phyloP scores from a whole-genome alignment of 1,140 invertebrate species.

The Rhagoletis zephyria region DNA sequence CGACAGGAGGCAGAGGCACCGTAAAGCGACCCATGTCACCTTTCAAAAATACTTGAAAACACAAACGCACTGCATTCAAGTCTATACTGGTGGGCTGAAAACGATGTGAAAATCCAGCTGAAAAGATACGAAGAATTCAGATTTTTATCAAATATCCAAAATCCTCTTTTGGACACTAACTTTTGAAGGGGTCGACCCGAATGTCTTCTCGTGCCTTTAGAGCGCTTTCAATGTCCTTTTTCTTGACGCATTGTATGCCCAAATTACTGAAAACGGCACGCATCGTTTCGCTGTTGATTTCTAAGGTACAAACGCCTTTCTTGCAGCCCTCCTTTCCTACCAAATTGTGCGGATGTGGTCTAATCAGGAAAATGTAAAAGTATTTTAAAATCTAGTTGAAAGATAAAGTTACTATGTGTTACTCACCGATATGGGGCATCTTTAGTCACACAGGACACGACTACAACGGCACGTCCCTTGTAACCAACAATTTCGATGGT shows the following conservation, averaged over 20 bases:
- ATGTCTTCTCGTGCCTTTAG: conserved; percentile 87
- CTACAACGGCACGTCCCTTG: conserved; percentile 85
- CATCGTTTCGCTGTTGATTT: conserved; percentile 85
- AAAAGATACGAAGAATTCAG: conserved; percentile 61
- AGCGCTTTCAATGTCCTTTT: conserved; percentile 91
- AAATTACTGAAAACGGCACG: conserved; percentile 89
- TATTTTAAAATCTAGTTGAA: not conserved
- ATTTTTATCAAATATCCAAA: not conserved
- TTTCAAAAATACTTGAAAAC: conserved; percentile 95
- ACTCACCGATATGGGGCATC: conserved; percentile 84
- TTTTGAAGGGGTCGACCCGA: conserved; percentile 93
- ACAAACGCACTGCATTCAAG: conserved; percentile 92
- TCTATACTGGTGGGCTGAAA: conserved; percentile 90
- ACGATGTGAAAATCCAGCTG: conserved; percentile 91
- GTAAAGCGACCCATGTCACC: conserved; percentile 85
- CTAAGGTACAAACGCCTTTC: conserved; percentile 91
- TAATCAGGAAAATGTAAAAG: conserved; percentile 63
- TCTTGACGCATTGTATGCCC: conserved; percentile 97
- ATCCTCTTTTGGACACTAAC: conserved; percentile 76
- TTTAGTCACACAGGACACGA: conserved; percentile 93
- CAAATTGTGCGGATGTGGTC: conserved; percentile 94
- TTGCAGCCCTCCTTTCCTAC: conserved; percentile 94
- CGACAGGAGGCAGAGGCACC: conserved; percentile 86
- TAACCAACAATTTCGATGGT: conserved; percentile 90
- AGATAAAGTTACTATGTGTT: not conserved